phyloP scores from a whole-genome alignment of 1,140 invertebrate species.

The Mya arenaria region DNA sequence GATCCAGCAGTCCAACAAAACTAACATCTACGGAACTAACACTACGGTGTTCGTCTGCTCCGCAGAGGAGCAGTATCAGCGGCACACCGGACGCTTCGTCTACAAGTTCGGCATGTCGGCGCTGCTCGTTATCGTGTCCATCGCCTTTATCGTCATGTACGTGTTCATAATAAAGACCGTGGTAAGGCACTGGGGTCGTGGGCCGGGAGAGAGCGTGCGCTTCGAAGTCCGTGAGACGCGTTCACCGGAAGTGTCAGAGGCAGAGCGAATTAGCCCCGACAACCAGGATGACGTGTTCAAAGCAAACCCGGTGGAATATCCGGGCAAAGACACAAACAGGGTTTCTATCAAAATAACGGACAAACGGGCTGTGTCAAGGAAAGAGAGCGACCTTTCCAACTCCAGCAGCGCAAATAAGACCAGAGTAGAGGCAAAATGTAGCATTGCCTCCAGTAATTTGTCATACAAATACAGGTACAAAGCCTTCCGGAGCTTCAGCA shows the following conservation, averaged over 20 bases:
- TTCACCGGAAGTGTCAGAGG: background rate
- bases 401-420: background rate
- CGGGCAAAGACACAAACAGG: too few relatives aligned
- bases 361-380: background rate
- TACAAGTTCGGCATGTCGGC: slow-evolving; percentile 31
- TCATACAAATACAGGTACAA: background rate
- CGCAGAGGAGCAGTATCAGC: slow-evolving; percentile 22
- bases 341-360: too few relatives aligned
- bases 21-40: slow-evolving; percentile 7
- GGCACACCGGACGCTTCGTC: background rate
- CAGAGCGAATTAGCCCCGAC: background rate
- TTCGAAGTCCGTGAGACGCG: slow-evolving; percentile 2
- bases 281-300: background rate
- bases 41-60: slow-evolving; percentile 20
- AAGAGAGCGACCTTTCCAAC: background rate
- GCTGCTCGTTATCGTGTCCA: background rate
- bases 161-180: slow-evolving; percentile 22
- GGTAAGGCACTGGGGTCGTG: background rate
- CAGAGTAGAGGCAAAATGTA: background rate
- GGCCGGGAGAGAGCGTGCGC: background rate
- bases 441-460: background rate
- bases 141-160: slow-evolving; percentile 39
- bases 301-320: background rate
- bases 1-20: background rate
- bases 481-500: background rate